Base-by-base conservation (phyloP, 2,888 invertebrate genomes). In the Celastrina argiolus region DNA sequence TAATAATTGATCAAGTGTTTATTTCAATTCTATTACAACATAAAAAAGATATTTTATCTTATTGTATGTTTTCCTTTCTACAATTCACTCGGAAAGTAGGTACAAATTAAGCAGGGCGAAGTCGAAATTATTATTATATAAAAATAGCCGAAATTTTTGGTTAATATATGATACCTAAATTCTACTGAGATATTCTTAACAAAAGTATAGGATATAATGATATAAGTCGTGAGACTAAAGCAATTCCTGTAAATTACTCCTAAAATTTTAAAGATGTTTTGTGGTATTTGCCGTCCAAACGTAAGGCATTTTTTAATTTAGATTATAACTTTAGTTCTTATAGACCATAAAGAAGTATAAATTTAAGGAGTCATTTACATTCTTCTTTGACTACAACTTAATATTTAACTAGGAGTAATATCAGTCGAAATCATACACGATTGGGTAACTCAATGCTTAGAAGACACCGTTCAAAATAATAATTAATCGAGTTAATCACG, bases 101-200 rank as follows among this genome's bases (percentile, higher is more conserved):
- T 63, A 69, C 67, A 68, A 68, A 68, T 68, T 51, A 64, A 69
- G 58, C 66, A 63, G 69, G 65, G 65, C 64, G 66, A 66, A 51
- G 36, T 22, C 64, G 36, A 63, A 66, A 63, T 16, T 42, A 65
- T 64, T 67, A 76, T 77, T 59, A 51, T 85, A 85, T 76, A 85
- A 86, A 85, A 86, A 86, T 86, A 86, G 79, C 79, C 77, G 78
- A 78, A 74, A 75, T 72, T 85, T 84, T 88, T 88, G 87, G 87
- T 87, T 87, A 84, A 74, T 74, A 79, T 78, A 74, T 73, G 74
- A 73, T 75, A 71, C 69, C 71, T 75, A 75, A 42, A 67, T 45
- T 61, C 77, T 80, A 80, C 68, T 76, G 75, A 84, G 78, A 83
- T 75, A 78, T 80, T 77, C 78, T 75, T 77, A 79, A 77, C 78